Evolutionary conservation across 2,113 vertebrate species (phyloP), one percentile per base, ranked within the genome.

Genomic region (Pontoporia blainvillei): DNA sequence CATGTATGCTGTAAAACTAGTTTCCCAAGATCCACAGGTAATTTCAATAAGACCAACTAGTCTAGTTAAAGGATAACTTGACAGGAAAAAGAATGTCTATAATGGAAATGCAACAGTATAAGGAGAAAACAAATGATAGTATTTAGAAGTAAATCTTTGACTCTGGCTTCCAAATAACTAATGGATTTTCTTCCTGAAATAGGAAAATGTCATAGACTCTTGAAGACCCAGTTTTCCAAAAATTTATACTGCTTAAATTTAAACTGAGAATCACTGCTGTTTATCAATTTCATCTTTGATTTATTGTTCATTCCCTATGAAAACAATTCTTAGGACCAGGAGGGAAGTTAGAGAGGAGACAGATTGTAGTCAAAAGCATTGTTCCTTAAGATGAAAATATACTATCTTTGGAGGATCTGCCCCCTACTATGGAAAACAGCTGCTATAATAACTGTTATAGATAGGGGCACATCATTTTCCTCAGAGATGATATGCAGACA

Each of bases 201-300:
- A 91, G 29, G 41, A 87, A 39, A 93, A 78, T 79, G 52, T 62
- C 34, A 69, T 44, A 93, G 69, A 54, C 72, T 94, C 69, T 86
- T 88, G 59, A 27, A 95, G 81, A 91, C 36, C n/a, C 5, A 87
- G 27, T 88, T 95, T 95, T 81, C 88, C 31, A 93, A 93, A 96
- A 96, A 87, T 93, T 34, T 94, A 86, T 71, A 75, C 52, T 34
- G 34, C n/a, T 81, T 79, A 94, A 95, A 90, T 91, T 92, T 95
- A 90, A 96, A 96, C 62, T 85, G 71, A 54, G 86, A 86, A 78
- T 92, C 44, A 90, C 54, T 72, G 31, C n/a, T 76, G 3, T 90
- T 95, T 71, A 85, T 10, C 34, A 75, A 91, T 93, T 79, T 44
- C 39, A 6, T 52, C 34, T 94, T 93, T 95, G 91, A 86, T 36